These are phyloP conservation scores for Catocala nupta DNA, from an alignment of 2,888 invertebrate species.

Conservation along the genomic window DNA sequence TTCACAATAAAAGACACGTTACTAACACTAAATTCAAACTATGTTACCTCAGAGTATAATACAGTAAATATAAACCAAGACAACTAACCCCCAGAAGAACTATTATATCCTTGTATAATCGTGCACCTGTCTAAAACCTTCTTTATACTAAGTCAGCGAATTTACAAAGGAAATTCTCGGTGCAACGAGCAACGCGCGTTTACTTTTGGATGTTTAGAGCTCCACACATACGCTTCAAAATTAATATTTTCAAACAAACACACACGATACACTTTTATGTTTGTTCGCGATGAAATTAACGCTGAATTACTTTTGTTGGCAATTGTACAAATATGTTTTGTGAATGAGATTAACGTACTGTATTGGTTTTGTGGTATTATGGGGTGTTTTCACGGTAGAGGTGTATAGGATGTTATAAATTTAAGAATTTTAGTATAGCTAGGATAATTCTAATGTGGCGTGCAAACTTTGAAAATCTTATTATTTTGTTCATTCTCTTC, in stretches of 20 bases:
- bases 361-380: background rate
- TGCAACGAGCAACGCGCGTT: conserved; percentile 44
- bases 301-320: conserved; percentile 2
- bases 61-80: conserved; percentile 11
- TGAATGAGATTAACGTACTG: background rate
- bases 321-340: conserved; percentile 6
- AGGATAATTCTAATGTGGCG: too few relatives aligned
- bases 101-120: background rate
- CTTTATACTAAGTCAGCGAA: conserved; percentile 46
- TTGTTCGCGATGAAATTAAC: conserved; percentile 20
- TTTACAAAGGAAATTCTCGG: conserved; percentile 57
- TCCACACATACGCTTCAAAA: conserved; percentile 27
- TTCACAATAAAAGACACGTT: too few relatives aligned
- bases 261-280: conserved; percentile 20
- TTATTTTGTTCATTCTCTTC: too few relatives aligned
- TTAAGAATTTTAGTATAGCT: too few relatives aligned
- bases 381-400: too few relatives aligned
- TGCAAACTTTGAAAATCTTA: too few relatives aligned
- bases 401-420: too few relatives aligned
- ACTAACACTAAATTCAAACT: too few relatives aligned
- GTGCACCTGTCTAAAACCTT: conserved; percentile 21
- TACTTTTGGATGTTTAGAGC: conserved; percentile 44
- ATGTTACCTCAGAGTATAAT: background rate
- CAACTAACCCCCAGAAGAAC: background rate
- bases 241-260: conserved; percentile 42